Base-by-base conservation (phyloP, 2,888 invertebrate genomes). In the Sarcophaga caerulescens region DNA sequence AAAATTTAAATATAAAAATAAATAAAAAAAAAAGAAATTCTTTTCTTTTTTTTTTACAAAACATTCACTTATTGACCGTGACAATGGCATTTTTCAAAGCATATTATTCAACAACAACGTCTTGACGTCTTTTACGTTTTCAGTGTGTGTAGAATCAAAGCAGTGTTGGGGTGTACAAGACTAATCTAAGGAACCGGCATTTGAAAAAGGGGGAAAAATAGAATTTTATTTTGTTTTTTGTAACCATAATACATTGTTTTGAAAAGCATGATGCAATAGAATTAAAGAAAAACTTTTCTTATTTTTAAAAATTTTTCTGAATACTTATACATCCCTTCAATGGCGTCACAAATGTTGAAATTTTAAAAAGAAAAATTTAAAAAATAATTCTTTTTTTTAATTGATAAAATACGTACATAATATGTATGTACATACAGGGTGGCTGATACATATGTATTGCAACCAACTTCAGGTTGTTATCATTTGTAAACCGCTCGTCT, bases 11-110 rank as follows among this genome's bases (percentile, higher is more conserved):
- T 57, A 21, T 59, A 14, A 52, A 74, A 69, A 62, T 45, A 47
- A 57, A 65, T 19, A 62, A 57, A 69, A 3, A 35, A 35, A 35
- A 35, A 35, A 35, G 10, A 35, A 35, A 35, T 35, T 35, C 8
- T 35, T 35, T 35, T 8, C 35, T 35, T 35, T 10, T 35, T 25
- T 14, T 65, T 79, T 65, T 75, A 63, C 6, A 77, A 83, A 81
- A 81, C 83, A 84, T 84, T 86, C 81, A 86, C 83, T 86, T 75
- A 86, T 84, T 86, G 85, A 81, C 85, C 85, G 57, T 86, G 85
- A 84, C 85, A 86, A 78, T 86, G 85, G 77, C 85, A 84, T 86
- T 60, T 84, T 81, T 77, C 21, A 52, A 52, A 52, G 52, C 11
- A 14, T 3, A 80, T 45, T 74, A 68, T 69, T 23, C 35, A 74